Conservation (phyloP, 2,888 invertebrate genomes). For the Volucella inflata region DNA sequence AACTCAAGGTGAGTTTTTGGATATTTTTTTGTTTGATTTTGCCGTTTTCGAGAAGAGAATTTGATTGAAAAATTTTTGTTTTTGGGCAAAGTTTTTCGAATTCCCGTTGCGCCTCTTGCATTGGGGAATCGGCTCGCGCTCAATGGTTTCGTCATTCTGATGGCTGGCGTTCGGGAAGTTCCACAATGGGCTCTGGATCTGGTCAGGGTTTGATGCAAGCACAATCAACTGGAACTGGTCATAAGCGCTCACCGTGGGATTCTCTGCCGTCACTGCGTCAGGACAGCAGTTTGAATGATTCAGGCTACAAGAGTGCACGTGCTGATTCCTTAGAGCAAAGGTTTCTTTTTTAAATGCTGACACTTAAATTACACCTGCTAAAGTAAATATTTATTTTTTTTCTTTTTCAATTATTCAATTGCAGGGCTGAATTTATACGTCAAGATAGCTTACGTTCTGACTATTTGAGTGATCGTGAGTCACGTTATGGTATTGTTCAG, state of each 20-base stretch:
- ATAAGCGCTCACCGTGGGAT: conserved; percentile 94
- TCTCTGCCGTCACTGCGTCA: conserved; percentile 93
- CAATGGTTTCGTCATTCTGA: conserved; percentile 96
- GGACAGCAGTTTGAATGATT: conserved; percentile 93
- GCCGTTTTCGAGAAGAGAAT: conserved; percentile 10
- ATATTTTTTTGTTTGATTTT: conserved; percentile 11
- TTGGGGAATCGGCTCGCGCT: conserved; percentile 94
- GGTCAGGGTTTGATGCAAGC: conserved; percentile 85
- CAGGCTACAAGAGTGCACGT: conserved; percentile 93
- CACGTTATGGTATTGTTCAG: conserved; percentile 94
- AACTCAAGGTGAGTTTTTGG: conserved; percentile 86
- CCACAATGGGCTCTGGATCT: conserved; percentile 87
- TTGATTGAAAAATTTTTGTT: conserved; percentile 53
- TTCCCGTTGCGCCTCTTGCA: conserved; percentile 92
- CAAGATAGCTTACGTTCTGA: conserved; percentile 95
- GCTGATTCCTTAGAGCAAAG: conserved; percentile 94
- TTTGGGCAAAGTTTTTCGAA: conserved; percentile 80
- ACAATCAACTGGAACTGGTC: conserved; percentile 84
- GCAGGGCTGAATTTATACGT: conserved; percentile 92
- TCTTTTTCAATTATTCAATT: conserved; percentile 25
- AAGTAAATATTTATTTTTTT: conserved; percentile 34
- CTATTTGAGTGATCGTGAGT: conserved; percentile 95
- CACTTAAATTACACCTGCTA: conserved; percentile 15
- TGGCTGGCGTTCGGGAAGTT: conserved; percentile 92
- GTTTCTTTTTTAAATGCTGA: conserved; percentile 83